A percentile compares a stretch with the other conserved stretches of the same genome.
Conservation (phyloP, 2,113 vertebrate genomes). For the Sturnus vulgaris region DNA sequence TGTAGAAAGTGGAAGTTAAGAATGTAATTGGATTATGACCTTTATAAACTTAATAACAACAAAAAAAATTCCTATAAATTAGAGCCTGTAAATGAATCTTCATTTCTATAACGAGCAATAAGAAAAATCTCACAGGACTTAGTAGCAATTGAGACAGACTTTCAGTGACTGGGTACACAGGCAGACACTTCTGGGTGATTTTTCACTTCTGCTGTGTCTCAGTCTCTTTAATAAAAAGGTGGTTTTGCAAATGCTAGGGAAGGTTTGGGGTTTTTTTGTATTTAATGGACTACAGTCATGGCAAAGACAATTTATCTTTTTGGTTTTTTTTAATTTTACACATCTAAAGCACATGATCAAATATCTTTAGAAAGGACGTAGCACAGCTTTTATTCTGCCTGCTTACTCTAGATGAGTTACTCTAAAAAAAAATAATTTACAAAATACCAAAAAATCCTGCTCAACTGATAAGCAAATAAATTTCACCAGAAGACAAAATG, state of each 20-base stretch:
- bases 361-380: not conserved
- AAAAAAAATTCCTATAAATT: not conserved
- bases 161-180: too few relatives aligned
- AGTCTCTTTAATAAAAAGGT: not conserved
- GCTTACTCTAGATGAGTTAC: not conserved
- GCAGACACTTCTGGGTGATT: not conserved
- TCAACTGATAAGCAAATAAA: not conserved
- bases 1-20: not conserved
- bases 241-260: not conserved
- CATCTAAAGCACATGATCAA: not conserved
- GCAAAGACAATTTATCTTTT: not conserved
- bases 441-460: not conserved
- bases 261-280: not conserved
- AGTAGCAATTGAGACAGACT: not conserved
- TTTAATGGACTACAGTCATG: not conserved
- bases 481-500: not conserved
- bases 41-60: not conserved
- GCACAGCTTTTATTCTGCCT: not conserved
- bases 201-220: not conserved
- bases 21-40: not conserved
- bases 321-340: not conserved
- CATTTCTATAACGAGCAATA: not conserved
- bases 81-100: not conserved
- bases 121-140: not conserved
- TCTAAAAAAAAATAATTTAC: not conserved